Percentiles rank a stretch among this genome's conserved stretches.
Evolutionary conservation across 2,113 vertebrate species (phyloP).

Genomic region (Pterocles burchelli): DNA sequence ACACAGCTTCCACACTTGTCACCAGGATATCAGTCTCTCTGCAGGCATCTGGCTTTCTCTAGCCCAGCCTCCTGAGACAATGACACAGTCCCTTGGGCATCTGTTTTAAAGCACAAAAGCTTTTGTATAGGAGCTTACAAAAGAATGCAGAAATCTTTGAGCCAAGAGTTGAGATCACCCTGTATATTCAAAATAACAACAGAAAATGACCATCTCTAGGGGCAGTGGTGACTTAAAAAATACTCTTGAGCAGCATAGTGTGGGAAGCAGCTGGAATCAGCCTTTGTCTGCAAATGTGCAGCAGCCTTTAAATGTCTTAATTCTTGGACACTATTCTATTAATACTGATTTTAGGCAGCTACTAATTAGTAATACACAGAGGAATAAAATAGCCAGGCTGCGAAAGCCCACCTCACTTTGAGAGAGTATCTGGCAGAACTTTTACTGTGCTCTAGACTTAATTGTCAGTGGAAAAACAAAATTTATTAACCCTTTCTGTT

Average conservation of each 20-base stretch:
- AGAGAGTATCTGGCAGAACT: neutral
- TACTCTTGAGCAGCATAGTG: neutral
- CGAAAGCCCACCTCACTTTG: neutral
- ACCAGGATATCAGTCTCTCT: neutral
- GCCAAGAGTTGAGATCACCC: slow-evolving; percentile 36
- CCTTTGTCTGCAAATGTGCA: neutral
- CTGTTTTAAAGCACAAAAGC: neutral
- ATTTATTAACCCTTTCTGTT: neutral
- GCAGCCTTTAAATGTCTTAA: neutral
- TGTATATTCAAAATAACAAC: neutral
- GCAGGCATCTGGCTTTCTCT: neutral
- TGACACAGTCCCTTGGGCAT: neutral
- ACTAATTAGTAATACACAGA: neutral
- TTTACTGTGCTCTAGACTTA: neutral
- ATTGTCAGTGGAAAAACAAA: neutral
- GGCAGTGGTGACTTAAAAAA: neutral
- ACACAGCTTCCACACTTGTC: neutral
- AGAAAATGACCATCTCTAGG: neutral
- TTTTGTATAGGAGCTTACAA: neutral
- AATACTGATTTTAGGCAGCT: neutral
- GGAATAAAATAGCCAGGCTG: neutral
- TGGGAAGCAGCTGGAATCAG: neutral
- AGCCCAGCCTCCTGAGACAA: neutral
- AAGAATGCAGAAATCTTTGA: neutral
- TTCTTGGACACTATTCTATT: neutral